These are phyloP conservation scores for Mesocricetus auratus DNA, from an alignment of 2,113 vertebrate species.

Conservation along the genomic window DNA sequence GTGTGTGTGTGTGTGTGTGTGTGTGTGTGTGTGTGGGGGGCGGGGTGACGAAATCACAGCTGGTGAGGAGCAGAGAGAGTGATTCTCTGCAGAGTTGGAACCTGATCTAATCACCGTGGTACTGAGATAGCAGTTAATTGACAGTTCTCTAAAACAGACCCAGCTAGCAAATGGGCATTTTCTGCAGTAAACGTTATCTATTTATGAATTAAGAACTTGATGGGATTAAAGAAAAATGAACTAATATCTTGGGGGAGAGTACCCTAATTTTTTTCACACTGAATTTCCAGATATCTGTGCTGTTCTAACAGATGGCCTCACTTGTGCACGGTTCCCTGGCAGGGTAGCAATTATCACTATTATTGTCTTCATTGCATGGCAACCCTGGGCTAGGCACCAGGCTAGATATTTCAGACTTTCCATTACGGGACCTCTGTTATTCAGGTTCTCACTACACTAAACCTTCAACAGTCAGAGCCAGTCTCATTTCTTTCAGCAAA, in stretches of 20 bases:
- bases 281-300: neutral
- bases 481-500: neutral
- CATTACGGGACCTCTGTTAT: neutral
- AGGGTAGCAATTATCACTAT: neutral
- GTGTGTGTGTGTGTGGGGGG: neutral
- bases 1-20: neutral
- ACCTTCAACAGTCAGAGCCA: neutral
- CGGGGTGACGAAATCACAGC: neutral
- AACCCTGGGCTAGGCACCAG: neutral
- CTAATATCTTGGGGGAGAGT: neutral
- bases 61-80: neutral
- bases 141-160: slow-evolving; percentile 38
- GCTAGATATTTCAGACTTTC: neutral
- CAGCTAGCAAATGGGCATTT: neutral
- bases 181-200: slow-evolving; percentile 8
- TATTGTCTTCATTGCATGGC: too few species aligned
- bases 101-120: neutral
- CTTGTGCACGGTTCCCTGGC: neutral
- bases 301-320: neutral
- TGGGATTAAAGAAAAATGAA: slow-evolving; percentile 16
- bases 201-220: slow-evolving; percentile 22
- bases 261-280: neutral
- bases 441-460: neutral
- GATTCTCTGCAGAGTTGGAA: neutral
- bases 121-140: neutral